Percentiles rank a stretch among this genome's conserved stretches.
phyloP scores from a whole-genome alignment of 2,113 vertebrate species.

The Cyphomyrus discorhynchus region DNA sequence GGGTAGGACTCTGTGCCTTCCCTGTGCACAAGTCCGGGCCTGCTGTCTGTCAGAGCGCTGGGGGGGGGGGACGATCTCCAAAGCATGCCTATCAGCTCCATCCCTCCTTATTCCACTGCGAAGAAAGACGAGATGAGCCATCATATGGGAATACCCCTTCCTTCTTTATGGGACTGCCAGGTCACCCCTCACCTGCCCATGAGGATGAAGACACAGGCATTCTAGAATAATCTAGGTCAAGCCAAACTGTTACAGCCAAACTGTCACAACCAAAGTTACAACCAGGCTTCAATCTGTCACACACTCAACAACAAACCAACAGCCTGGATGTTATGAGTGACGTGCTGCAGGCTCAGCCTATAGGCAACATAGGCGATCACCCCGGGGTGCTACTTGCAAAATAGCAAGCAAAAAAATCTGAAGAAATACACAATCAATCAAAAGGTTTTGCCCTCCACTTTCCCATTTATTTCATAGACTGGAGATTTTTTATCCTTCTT shows the following conservation, averaged over 20 bases:
- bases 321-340: not conserved
- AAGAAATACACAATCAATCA: not conserved
- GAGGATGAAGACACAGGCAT: not conserved
- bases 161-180: not conserved
- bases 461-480: no score
- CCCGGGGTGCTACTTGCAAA: not conserved
- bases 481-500: no score
- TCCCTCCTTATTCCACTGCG: not conserved
- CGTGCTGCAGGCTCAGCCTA: not conserved
- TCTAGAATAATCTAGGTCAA: not conserved
- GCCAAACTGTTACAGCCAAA: not conserved
- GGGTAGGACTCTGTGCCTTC: conserved; percentile 41
- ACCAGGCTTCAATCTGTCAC: not conserved
- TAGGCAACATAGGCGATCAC: not conserved
- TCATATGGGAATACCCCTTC: not conserved
- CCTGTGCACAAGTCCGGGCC: conserved; percentile 52
- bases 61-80: conserved; percentile 48
- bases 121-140: not conserved
- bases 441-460: no score
- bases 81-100: conserved; percentile 34
- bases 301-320: not conserved
- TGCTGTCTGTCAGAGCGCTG: conserved; percentile 38
- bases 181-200: not conserved
- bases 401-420: not conserved
- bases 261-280: no score